A percentile compares a stretch with the other conserved stretches of the same genome.
These are phyloP conservation scores for Manis crassicaudata DNA, from an alignment of 2,797 vertebrate genomes.

Conservation along the genomic window DNA sequence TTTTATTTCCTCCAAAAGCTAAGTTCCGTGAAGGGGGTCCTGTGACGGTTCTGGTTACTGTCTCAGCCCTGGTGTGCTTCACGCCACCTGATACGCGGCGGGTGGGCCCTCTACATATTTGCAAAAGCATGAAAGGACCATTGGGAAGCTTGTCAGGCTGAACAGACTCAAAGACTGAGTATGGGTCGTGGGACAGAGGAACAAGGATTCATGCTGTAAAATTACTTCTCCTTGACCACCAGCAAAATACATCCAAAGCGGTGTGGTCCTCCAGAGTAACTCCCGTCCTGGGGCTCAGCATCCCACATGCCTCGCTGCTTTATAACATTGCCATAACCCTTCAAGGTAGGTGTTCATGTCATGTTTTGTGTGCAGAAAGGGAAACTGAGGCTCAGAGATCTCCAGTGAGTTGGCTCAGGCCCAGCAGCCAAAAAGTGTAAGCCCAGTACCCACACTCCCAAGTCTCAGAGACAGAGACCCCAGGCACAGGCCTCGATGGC, in stretches of 20 bases:
- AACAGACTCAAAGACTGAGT: not conserved
- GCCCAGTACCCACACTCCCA: not conserved
- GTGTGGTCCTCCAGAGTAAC: not conserved
- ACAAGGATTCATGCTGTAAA: not conserved
- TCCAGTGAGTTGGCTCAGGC: not conserved
- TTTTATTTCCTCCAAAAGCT: not conserved
- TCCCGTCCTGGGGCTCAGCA: not conserved
- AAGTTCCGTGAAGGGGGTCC: not conserved
- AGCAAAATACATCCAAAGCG: not conserved
- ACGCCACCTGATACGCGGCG: not conserved
- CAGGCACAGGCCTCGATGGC: rapidly evolving
- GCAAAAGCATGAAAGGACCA: not conserved
- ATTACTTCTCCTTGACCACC: not conserved
- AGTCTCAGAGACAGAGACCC: not conserved
- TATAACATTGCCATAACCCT: rapidly evolving
- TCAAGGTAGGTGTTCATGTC: rapidly evolving
- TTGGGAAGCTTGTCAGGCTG: not conserved
- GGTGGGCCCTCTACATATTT: rapidly evolving
- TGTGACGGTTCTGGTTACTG: not conserved
- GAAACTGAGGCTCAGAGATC: not conserved
- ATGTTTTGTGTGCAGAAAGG: not conserved
- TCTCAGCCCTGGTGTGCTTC: rapidly evolving
- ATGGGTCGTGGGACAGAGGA: not conserved
- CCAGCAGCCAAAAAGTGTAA: not conserved
- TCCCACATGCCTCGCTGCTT: not conserved